Conservation (phyloP, 2,888 invertebrate genomes). For the Drosophila bunnanda region DNA sequence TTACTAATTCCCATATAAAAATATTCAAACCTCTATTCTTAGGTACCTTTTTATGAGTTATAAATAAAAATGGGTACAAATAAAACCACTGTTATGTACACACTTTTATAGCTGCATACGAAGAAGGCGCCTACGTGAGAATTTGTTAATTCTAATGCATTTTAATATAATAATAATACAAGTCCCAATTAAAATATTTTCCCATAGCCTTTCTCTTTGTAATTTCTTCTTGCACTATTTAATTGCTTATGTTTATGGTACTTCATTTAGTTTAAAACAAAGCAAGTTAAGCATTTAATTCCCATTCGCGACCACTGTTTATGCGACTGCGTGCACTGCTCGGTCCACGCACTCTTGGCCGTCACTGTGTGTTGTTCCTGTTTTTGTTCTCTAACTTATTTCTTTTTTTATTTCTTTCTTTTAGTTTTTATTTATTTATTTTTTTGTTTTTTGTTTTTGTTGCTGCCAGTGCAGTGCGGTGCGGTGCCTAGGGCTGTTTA, state of each 20-base stretch:
- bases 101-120: background rate
- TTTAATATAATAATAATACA: background rate
- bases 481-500: constrained; percentile 74
- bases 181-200: constrained; percentile 9
- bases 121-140: background rate
- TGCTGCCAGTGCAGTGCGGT: constrained; percentile 16
- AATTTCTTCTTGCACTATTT: background rate
- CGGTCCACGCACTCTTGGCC: constrained; percentile 32
- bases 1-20: background rate
- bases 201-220: constrained; percentile 1
- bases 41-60: background rate
- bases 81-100: constrained; percentile 1
- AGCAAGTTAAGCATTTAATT: constrained; percentile 3
- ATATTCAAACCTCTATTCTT: no score
- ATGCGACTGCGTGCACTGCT: constrained; percentile 18
- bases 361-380: constrained; percentile 29
- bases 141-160: background rate
- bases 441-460: background rate
- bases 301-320: constrained; percentile 7
- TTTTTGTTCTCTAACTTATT: constrained; percentile 12
- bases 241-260: constrained; percentile 1
- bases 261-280: background rate
- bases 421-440: background rate
- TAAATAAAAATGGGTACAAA: background rate
- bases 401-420: background rate